A percentile compares a stretch with the other conserved stretches of the same genome.
Evolutionary conservation across 2,888 invertebrate species (phyloP).

Genomic region (Stegophylla sp.): DNA sequence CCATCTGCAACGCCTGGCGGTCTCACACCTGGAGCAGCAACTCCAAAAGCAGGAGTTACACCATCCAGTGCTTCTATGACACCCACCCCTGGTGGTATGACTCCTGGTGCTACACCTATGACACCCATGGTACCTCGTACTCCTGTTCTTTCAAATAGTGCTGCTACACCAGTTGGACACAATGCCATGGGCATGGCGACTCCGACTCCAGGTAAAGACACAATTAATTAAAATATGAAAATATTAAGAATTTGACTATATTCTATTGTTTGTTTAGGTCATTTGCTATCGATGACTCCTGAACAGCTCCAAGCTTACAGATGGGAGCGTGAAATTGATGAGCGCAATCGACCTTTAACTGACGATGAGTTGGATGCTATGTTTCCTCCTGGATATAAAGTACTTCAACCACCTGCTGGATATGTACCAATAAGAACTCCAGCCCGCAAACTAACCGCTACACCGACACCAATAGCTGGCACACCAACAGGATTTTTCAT

Average conservation of each 20-base stretch:
- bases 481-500: constrained; percentile 94
- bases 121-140: constrained; percentile 62
- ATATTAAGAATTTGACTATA: background rate
- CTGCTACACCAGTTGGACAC: constrained; percentile 82
- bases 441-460: constrained; percentile 94
- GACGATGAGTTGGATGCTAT: constrained; percentile 97
- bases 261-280: constrained; percentile 67
- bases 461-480: constrained; percentile 94
- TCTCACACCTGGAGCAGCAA: constrained; percentile 67
- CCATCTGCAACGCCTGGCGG: constrained; percentile 66
- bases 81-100: constrained; percentile 68
- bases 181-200: constrained; percentile 99
- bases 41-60: constrained; percentile 61
- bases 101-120: constrained; percentile 65
- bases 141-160: constrained; percentile 66
- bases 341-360: constrained; percentile 92
- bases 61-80: constrained; percentile 64
- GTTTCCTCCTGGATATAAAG: constrained; percentile 98
- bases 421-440: constrained; percentile 97
- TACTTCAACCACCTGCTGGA: constrained; percentile 90
- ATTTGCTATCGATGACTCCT: constrained; percentile 97
- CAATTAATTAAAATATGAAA: background rate
- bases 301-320: constrained; percentile 97
- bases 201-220: constrained; percentile 79
- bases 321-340: constrained; percentile 98